Evolutionary conservation across 2,888 invertebrate species (phyloP), one percentile per base, ranked within the genome.

Genomic region (Spodoptera exigua): DNA sequence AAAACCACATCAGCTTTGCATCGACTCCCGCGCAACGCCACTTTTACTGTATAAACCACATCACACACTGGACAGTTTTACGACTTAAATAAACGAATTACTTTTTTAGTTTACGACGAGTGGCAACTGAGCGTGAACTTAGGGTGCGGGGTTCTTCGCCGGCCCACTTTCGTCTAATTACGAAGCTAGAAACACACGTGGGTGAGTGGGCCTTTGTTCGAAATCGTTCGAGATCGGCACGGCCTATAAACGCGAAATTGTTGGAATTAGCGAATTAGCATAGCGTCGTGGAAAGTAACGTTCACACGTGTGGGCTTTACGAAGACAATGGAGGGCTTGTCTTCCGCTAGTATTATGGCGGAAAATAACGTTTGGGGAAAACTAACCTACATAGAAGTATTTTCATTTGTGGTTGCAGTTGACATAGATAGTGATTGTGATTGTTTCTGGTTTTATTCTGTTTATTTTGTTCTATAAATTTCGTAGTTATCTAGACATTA

Each of bases 91-190:
- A 43, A 52, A 52, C 46, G 51, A 44, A 52, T 39, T 44, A 47
- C 41, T 32, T 53, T 48, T 41, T 45, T 43, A 62, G 46, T 46
- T 56, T 51, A 40, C 35, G 48, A 53, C 40, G 39, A 56, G 18
- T 34, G 43, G 60, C 16, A 76, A 61, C 77, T 61, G 65, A 48
- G 69, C 70, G 68, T 71, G 60, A 79, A 71, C 53, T 46, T 17
- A 69, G 45, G 62, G 58, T 71, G 61, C 54, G 21, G 60, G 14
- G 13, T 53, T 17, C 17, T 40, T 7, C 9, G 27, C 1, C 7
- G 83, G 57, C 83, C 83, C 75, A 86, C 87, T 89, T 89, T 86
- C 85, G 60, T 80, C 71, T 82, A 86, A 86, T 86, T 85, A 84
- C 70, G 17, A 44, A 48, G 49, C 45, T 48, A 61, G 44, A 44